Percentiles rank a stretch among this genome's conserved stretches.
Evolutionary conservation across 1,140 invertebrate genomes (phyloP).

Genomic region (Cherax destructor): DNA sequence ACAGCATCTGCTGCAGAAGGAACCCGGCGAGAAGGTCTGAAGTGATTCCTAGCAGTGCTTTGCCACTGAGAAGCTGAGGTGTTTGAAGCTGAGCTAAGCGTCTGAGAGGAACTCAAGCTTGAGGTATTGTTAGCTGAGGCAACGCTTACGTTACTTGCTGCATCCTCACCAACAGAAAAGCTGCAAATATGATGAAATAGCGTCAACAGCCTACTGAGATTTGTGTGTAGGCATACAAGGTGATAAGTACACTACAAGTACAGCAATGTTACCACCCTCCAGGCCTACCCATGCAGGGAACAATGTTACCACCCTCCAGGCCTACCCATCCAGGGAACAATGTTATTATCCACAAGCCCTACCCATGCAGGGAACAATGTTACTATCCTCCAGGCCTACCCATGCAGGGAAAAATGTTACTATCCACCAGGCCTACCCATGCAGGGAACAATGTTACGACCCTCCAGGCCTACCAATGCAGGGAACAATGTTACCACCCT

Average conservation of each 20-base stretch:
- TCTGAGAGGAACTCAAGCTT: slow-evolving; percentile 2
- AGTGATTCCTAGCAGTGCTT: background rate
- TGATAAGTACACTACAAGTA: background rate
- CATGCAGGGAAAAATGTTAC: no score
- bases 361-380: no score
- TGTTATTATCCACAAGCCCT: no score
- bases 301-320: no score
- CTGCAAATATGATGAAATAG: slow-evolving; percentile 54
- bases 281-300: no score
- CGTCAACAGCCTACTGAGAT: background rate
- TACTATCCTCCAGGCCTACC: no score
- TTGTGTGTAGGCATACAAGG: background rate
- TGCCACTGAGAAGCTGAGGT: background rate
- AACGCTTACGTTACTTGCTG: background rate
- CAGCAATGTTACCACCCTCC: no score
- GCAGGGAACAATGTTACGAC: no score
- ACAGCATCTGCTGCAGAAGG: background rate
- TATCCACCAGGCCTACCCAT: no score
- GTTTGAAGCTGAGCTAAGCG: slow-evolving; percentile 10
- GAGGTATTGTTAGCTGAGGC: slow-evolving; percentile 18
- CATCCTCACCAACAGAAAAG: slow-evolving; percentile 1
- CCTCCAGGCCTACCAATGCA: no score
- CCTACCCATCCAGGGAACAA: no score
- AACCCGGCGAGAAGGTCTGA: background rate
- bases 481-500: no score